Base-by-base conservation (phyloP, 2,113 vertebrate genomes). In the Strix aluco region DNA sequence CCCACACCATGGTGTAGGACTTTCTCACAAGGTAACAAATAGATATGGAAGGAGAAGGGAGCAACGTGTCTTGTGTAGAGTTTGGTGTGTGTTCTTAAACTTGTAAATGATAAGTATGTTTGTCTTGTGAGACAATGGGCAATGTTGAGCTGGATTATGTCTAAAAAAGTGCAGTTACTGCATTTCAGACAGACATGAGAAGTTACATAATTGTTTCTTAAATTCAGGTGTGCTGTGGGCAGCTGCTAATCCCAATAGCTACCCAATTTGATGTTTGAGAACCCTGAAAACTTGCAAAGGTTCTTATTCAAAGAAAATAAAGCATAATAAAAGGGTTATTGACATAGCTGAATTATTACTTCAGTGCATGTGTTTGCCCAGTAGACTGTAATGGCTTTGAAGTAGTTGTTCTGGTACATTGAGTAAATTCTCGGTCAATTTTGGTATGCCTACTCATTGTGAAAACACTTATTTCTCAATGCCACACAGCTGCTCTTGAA, bases 361-460 rank as follows among this genome's bases (percentile, higher is more conserved):
- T 92, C 85, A 72, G 88, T 42, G 85, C 46, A 38, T 94, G 23
- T 97, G 78, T 97, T 97, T 97, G 92, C 90, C 81, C 81, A 96
- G 72, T 58, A 87, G 77, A 61, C 86, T 92, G 81, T 96, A 97
- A 96, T 97, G 94, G 95, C 85, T 93, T 92, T 97, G 94, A 90
- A 97, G 97, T 96, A 73, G 95, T 86, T 90, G 91, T 96, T 94
- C 94, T 97, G 94, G 88, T 95, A 93, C 83, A 44, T 13, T 96
- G 96, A 87, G 57, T 94, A 96, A 97, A 95, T 95, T 94, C 86
- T 96, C 7, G 15, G 77, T 93, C 4, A 13, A 51, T 95, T 90
- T 95, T 96, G 86, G 79, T 91, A 75, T 91, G 92, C 94, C 54
- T 77, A 58, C 44, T 91, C 66, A 49, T 96, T 97, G 90, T 87